A percentile compares a stretch with the other conserved stretches of the same genome.
phyloP scores from a whole-genome alignment of 1,140 invertebrate genomes.

The Pachypeltis micranthus region DNA sequence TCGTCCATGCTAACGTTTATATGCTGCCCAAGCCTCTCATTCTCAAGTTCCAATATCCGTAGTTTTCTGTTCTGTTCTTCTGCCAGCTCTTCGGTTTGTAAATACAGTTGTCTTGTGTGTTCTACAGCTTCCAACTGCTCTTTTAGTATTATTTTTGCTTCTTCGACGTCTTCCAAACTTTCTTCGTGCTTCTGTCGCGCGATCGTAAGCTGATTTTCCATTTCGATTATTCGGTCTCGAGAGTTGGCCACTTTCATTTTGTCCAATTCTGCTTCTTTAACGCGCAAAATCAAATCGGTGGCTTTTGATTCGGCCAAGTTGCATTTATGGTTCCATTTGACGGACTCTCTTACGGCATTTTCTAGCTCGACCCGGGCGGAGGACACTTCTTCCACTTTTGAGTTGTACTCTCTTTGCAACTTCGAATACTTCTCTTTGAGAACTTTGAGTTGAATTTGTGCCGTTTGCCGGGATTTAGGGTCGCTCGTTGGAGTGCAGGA shows the following conservation, averaged over 20 bases:
- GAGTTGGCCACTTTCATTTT: constrained; percentile 1
- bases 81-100: not conserved
- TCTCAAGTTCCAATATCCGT: not conserved
- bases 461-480: no score
- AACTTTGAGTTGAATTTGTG: not conserved
- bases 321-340: not conserved
- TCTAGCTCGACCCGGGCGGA: not conserved
- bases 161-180: constrained; percentile 2
- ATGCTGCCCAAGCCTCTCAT: constrained; percentile 1
- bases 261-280: constrained; percentile 9
- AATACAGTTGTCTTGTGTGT: not conserved
- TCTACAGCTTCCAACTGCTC: not conserved
- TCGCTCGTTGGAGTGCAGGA: no score
- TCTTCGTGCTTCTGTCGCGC: constrained; percentile 2
- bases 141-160: not conserved
- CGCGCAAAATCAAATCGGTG: not conserved
- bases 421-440: constrained; percentile 9
- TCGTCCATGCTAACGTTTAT: not conserved
- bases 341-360: not conserved
- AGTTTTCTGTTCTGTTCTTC: constrained; percentile 5
- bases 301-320: constrained; percentile 1
- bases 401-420: constrained; percentile 10
- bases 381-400: constrained; percentile 11
- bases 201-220: constrained; percentile 3
- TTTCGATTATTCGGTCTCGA: not conserved